A percentile compares a stretch with the other conserved stretches of the same genome.
phyloP scores from a whole-genome alignment of 2,113 vertebrate species.

The Puffinus mauretanicus region DNA sequence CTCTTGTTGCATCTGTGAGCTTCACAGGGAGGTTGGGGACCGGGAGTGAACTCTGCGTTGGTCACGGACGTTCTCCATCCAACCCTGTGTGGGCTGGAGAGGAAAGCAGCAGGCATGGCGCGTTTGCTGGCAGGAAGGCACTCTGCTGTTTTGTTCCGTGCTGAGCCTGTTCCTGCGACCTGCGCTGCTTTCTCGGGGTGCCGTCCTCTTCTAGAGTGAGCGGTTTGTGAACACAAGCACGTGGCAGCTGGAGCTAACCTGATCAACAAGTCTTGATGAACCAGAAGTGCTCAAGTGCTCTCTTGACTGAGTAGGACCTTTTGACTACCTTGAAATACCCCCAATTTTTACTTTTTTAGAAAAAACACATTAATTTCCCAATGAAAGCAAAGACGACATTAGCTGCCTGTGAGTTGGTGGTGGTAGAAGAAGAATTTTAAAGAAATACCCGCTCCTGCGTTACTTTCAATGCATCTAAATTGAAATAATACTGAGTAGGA shows the following conservation, averaged over 20 bases:
- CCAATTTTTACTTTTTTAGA: neutral
- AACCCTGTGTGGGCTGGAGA: no score
- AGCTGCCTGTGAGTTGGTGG: neutral
- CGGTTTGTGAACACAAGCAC: rapidly evolving
- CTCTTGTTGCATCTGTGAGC: neutral
- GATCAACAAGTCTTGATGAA: neutral
- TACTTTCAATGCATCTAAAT: neutral
- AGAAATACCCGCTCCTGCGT: neutral
- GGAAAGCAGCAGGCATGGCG: neutral
- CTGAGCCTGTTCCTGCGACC: neutral
- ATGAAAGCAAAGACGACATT: neutral
- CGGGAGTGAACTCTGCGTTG: rapidly evolving
- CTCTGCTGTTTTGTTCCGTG: neutral
- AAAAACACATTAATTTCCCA: neutral
- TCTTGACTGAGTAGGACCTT: neutral
- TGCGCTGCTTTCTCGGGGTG: neutral
- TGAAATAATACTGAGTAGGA: neutral
- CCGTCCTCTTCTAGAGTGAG: neutral
- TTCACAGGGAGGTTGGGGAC: rapidly evolving
- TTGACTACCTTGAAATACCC: neutral
- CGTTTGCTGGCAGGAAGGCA: rapidly evolving
- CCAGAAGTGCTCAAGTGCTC: neutral
- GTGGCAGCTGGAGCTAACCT: neutral
- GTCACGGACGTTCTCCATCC: neutral
- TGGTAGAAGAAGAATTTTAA: neutral